These are phyloP conservation scores for Pseudorectes ferrugineus DNA, from an alignment of 2,113 vertebrate species.

Conservation along the genomic window DNA sequence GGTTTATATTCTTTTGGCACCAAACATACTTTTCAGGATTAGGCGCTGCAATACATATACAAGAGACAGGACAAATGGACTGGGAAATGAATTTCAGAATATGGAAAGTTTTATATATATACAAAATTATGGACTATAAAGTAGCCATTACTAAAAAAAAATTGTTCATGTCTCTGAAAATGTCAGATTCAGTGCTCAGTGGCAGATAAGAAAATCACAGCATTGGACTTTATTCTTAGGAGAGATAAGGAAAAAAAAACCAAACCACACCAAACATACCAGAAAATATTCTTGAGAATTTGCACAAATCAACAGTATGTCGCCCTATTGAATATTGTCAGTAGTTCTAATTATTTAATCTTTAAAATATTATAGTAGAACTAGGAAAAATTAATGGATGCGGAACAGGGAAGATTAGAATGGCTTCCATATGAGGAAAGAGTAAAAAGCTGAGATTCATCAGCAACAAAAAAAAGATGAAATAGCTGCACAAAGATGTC, in stretches of 20 bases:
- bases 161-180: background rate
- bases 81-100: background rate
- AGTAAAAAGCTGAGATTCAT: background rate
- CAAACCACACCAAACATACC: background rate
- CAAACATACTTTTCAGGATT: background rate
- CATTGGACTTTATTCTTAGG: background rate
- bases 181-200: background rate
- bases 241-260: background rate
- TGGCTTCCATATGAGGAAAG: background rate
- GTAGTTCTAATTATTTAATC: background rate
- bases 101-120: background rate
- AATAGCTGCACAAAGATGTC: background rate
- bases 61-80: background rate
- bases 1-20: background rate
- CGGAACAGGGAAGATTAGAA: background rate
- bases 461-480: background rate
- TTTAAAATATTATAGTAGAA: background rate
- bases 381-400: background rate
- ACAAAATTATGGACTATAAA: background rate
- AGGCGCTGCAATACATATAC: background rate
- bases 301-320: background rate
- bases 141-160: background rate
- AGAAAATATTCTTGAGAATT: background rate
- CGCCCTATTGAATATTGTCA: background rate
- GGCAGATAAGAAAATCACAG: background rate